Conservation (phyloP, 2,797 vertebrate species). For the Sciaenops ocellatus region DNA sequence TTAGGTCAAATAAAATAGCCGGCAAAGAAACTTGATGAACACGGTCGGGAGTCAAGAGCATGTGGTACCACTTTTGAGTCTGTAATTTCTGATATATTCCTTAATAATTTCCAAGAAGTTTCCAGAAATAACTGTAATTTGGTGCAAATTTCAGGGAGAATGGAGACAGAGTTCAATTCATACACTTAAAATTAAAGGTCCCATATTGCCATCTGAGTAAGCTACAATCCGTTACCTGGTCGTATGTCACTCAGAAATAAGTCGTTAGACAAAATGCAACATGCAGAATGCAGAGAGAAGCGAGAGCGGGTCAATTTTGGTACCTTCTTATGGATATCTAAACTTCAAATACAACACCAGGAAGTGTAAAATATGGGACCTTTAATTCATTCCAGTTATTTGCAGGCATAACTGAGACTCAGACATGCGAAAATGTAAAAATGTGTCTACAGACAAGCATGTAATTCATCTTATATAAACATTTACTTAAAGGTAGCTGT, state of each 20-base stretch:
- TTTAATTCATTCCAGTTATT: not conserved
- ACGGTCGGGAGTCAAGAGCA: not conserved
- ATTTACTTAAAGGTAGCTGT: not conserved
- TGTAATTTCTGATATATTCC: slow-evolving; percentile 8
- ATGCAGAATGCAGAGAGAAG: too few relatives aligned
- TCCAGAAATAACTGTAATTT: not conserved
- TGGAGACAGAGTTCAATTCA: not conserved
- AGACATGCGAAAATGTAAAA: not conserved
- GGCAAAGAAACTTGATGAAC: not conserved
- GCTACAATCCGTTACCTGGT: too few relatives aligned
- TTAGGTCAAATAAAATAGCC: not conserved
- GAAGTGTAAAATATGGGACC: too few relatives aligned
- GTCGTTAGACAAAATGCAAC: too few relatives aligned
- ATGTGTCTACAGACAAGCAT: not conserved
- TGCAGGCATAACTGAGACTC: not conserved
- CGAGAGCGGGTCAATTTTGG: too few relatives aligned
- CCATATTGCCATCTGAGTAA: too few relatives aligned
- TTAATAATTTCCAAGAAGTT: not conserved
- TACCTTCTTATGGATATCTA: too few relatives aligned
- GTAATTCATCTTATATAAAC: not conserved
- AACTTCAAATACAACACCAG: too few relatives aligned
- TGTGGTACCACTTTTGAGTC: not conserved
- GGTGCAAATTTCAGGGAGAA: not conserved
- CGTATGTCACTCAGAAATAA: too few relatives aligned
- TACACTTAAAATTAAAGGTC: not conserved